phyloP scores from a whole-genome alignment of 2,113 vertebrate genomes.

The Syrmaticus mikado region DNA sequence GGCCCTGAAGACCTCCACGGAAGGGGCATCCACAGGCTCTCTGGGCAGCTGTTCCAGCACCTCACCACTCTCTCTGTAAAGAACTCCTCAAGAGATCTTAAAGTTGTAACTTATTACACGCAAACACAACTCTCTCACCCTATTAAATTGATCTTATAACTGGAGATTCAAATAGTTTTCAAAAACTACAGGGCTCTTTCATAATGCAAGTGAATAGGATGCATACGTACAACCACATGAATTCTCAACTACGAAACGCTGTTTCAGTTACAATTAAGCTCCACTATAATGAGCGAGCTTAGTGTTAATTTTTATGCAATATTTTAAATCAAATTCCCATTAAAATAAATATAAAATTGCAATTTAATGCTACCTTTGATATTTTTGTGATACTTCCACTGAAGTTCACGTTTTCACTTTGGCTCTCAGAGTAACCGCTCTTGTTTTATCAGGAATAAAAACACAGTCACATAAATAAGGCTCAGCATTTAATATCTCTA shows the following conservation, averaged over 20 bases:
- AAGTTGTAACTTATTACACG: neutral
- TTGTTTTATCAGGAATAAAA: neutral
- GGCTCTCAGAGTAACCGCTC: neutral
- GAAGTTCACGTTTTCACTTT: neutral
- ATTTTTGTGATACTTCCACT: neutral
- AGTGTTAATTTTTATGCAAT: neutral
- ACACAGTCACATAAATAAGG: neutral
- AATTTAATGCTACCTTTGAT: neutral
- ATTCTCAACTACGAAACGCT: neutral
- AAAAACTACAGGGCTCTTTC: neutral
- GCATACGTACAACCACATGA: rapidly evolving
- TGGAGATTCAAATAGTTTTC: neutral
- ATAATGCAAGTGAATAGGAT: neutral
- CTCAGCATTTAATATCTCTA: neutral
- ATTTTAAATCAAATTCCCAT: neutral
- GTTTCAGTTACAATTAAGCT: neutral
- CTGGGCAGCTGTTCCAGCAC: too few relatives aligned
- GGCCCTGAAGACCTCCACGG: too few relatives aligned
- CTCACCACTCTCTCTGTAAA: too few relatives aligned
- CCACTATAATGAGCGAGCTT: neutral
- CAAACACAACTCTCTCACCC: neutral
- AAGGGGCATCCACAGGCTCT: too few relatives aligned
- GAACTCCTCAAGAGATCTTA: neutral
- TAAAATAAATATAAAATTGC: neutral
- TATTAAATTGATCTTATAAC: neutral